A percentile compares a stretch with the other conserved stretches of the same genome.
Conservation (phyloP, 2,888 invertebrate species). For the Archips xylosteana region DNA sequence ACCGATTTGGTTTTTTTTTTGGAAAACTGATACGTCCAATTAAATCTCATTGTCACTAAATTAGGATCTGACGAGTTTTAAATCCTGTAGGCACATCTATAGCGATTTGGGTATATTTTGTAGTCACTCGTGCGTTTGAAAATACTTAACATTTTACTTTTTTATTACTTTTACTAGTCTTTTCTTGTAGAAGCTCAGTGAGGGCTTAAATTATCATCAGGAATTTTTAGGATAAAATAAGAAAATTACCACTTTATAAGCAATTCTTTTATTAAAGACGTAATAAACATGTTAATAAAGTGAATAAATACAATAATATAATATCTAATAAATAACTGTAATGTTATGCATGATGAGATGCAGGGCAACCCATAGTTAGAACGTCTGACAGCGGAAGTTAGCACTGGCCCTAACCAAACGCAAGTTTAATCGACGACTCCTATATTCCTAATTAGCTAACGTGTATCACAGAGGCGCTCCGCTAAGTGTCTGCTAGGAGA, state of each 20-base stretch:
- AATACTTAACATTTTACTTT: no score
- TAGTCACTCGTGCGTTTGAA: no score
- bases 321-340: conserved; percentile 66
- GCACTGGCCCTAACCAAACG: conserved; percentile 50
- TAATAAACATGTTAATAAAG: conserved; percentile 85
- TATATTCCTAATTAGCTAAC: conserved; percentile 68
- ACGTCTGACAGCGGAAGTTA: conserved; percentile 59
- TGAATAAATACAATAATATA: conserved; percentile 81
- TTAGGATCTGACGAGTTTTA: no score
- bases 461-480: conserved; percentile 80
- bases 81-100: no score
- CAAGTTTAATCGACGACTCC: conserved; percentile 65
- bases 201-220: not conserved
- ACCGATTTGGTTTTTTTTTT: no score
- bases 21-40: no score
- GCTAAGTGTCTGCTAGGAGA: conserved; percentile 60
- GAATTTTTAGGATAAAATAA: not conserved
- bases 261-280: conserved; percentile 85
- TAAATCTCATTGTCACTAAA: no score
- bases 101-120: no score
- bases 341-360: conserved; percentile 68
- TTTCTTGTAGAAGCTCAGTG: no score
- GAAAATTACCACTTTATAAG: conserved; percentile 68
- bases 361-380: conserved; percentile 66
- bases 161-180: no score